Base-by-base conservation (phyloP, 2,113 vertebrate species). In the Ptilorrhoa leucosticta region DNA sequence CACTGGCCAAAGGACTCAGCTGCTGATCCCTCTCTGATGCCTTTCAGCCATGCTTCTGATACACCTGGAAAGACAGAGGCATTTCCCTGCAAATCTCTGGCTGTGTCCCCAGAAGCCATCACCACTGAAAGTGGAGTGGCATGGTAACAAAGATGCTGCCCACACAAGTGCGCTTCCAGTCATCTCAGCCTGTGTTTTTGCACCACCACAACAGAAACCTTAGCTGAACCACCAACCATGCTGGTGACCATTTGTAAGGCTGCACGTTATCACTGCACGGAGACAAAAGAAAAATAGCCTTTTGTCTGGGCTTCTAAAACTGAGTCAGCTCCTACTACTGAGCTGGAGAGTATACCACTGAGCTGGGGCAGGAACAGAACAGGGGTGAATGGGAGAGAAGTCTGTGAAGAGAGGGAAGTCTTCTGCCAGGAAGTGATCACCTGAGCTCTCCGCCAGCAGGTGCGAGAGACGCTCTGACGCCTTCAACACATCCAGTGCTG, bases 61-160 rank as follows among this genome's bases (percentile, higher is more conserved):
- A 26, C 6, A 44, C 5, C 15, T 44, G 54, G 57, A 69, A 60
- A 40, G 65, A 35, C 28, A 56, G 16, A 83, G n/a, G 24, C 5
- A 1, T 39, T 60, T n/a, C 42, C n/a, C 40, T 2, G 2, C 40
- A 72, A 15, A 22, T 45, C 4, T 1, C 21, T 30, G 27, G 35
- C 58, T 22, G 17, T 16, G 9, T 27, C 48, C 37, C 30, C 47
- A 47, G 39, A 70, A 80, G 44, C 18, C 63, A 80, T 1, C 6
- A 1, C 35, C 10, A 1, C 30, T 33, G 57, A 11, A 6, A 1
- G 53, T 0, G 0, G 10, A 77, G 71, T 39, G 7, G 24, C 27
- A 83, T 19, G 48, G 76, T 31, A 9, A 42, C 2, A 86, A 66
- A 58, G 75, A 63, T 13, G 33, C 35, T 68, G 50, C 15, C 44